Evolutionary conservation across 2,797 vertebrate species (phyloP), one percentile per base, ranked within the genome.

Genomic region (Vultur gryphus): DNA sequence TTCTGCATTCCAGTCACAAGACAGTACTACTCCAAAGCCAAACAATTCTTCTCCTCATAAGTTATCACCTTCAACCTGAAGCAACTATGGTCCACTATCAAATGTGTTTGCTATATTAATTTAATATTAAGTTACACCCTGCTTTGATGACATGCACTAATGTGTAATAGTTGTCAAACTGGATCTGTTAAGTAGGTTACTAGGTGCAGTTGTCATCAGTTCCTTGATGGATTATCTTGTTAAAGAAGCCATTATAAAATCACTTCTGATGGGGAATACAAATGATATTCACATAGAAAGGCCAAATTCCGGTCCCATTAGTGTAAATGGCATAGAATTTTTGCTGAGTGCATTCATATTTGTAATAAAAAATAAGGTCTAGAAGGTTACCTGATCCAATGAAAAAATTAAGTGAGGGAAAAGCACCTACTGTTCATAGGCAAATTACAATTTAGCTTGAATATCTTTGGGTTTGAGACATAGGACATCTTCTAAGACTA

Each of bases 141-240:
- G 86, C 89, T 89, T 88, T 97, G 79, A 81, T 94, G 94, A 43
- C 58, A 49, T 16, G 58, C 37, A 33, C 35, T 78, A 67, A 58
- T 93, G 39, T 16, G 9, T 64, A 96, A 89, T n/a, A 96, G 96
- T 90, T 90, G 96, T 57, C 91, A 67, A 66, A 96, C 96, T 88
- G 84, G 96, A 94, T 96, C 73, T 97, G 59, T 84, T 92, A 96
- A 95, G 72, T 95, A 93, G 91, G 92, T 95, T 95, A 95, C 51
- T 59, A 43, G 72, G 37, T 93, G 75, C 84, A 82, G 62, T 72
- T 90, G 73, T 79, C 95, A 76, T 85, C 76, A 35, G 39, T 73
- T 92, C 55, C 37, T 83, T 96, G 81, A 82, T 77, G 84, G 58
- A 87, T 93, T 95, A 70, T 83, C 95, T 96, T 80, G 55, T 93